These are phyloP conservation scores for Drosophila neocordata DNA, from an alignment of 1,140 invertebrate species.

Conservation along the genomic window DNA sequence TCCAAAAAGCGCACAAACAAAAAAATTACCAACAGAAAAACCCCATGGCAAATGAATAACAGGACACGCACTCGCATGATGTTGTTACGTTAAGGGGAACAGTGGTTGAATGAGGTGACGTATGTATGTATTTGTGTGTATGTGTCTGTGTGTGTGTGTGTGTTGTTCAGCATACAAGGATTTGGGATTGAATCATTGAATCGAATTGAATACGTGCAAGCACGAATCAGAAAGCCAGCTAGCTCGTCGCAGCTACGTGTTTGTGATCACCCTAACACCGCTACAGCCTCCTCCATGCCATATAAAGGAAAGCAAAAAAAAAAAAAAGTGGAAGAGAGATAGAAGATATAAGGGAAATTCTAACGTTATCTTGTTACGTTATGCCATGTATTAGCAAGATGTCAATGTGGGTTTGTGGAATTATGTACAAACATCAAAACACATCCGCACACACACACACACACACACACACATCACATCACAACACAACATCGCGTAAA, in stretches of 20 bases:
- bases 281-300: too few species aligned
- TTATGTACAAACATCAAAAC: slow-evolving; percentile 57
- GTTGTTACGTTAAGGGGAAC: slow-evolving; percentile 3
- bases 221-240: slow-evolving; percentile 54
- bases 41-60: slow-evolving; percentile 47
- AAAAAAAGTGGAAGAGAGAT: background rate
- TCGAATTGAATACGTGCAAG: slow-evolving; percentile 79
- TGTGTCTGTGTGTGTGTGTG: slow-evolving; percentile 36
- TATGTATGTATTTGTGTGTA: slow-evolving; percentile 19
- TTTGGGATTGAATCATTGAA: slow-evolving; percentile 75
- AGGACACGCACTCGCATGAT: slow-evolving; percentile 26
- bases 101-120: slow-evolving; percentile 21
- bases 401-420: slow-evolving; percentile 68
- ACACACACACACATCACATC: slow-evolving; percentile 5
- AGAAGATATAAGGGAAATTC: slow-evolving; percentile 3
- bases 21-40: slow-evolving; percentile 11
- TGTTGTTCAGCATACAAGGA: slow-evolving; percentile 36
- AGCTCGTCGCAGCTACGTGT: slow-evolving; percentile 36
- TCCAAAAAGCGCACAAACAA: slow-evolving; percentile 28
- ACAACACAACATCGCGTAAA: slow-evolving; percentile 37
- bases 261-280: too few species aligned
- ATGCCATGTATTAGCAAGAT: slow-evolving; percentile 70
- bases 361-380: slow-evolving; percentile 41
- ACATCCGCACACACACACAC: slow-evolving; percentile 28
- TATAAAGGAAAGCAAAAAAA: background rate